These are phyloP conservation scores for Sminthurides aquaticus DNA, from an alignment of 2,888 invertebrate genomes.

Conservation along the genomic window DNA sequence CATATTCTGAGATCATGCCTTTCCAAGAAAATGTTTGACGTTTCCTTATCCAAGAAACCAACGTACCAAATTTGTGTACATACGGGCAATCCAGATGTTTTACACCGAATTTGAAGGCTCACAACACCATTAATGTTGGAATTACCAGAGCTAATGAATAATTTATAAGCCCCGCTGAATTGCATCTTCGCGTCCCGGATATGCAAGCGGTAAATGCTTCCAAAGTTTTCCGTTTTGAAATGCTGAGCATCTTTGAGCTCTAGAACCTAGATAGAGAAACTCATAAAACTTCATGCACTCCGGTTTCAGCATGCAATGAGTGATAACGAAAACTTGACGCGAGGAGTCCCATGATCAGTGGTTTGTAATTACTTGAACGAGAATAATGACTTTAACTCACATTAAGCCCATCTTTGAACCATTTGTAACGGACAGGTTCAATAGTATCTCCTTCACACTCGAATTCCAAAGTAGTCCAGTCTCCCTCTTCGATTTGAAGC, in stretches of 20 bases:
- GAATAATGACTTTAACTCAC: slow-evolving; percentile 15
- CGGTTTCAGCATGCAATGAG: too few relatives aligned
- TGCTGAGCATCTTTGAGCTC: slow-evolving; percentile 21
- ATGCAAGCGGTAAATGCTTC: slow-evolving; percentile 12
- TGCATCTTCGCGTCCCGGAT: slow-evolving; percentile 19
- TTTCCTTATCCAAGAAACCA: too few relatives aligned
- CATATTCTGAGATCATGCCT: too few relatives aligned
- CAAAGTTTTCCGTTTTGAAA: slow-evolving; percentile 18
- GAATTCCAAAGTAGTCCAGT: slow-evolving; percentile 15
- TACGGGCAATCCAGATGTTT: neutral
- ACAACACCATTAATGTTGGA: slow-evolving; percentile 20
- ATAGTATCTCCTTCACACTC: slow-evolving; percentile 22
- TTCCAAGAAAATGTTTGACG: neutral
- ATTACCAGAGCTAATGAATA: slow-evolving; percentile 10
- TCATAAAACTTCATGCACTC: too few relatives aligned
- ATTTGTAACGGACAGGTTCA: slow-evolving; percentile 13
- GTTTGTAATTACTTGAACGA: too few relatives aligned
- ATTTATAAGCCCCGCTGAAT: slow-evolving; percentile 23
- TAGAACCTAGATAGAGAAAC: slow-evolving; percentile 8
- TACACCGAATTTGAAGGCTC: slow-evolving; percentile 14
- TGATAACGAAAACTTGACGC: too few relatives aligned
- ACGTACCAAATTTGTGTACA: slow-evolving; percentile 6
- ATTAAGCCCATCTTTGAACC: slow-evolving; percentile 24
- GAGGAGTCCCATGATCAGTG: too few relatives aligned
- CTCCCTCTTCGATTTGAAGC: slow-evolving; percentile 19